These are phyloP conservation scores for Melanotus villosus DNA, from an alignment of 2,888 invertebrate genomes.

Conservation along the genomic window DNA sequence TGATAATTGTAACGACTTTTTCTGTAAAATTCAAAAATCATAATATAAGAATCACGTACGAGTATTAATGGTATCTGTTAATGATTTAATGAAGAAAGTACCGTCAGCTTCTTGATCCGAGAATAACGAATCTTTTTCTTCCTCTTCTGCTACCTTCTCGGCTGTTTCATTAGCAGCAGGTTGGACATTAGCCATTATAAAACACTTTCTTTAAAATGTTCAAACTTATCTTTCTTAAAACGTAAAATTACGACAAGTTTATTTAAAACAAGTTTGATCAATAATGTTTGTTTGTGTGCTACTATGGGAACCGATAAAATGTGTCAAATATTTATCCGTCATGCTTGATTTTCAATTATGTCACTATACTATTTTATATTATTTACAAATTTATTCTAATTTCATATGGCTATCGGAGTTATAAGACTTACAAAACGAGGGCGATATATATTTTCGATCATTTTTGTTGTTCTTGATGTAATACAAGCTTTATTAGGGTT, in stretches of 20 bases:
- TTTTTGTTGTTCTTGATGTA: conserved; percentile 59
- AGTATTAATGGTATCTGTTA: too few species aligned
- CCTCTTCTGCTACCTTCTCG: conserved; percentile 21
- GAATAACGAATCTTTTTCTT: conserved; percentile 63
- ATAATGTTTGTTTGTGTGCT: conserved; percentile 37
- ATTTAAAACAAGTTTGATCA: conserved; percentile 37
- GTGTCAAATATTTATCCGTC: background rate
- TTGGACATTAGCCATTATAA: background rate
- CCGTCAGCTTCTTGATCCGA: conserved; percentile 61
- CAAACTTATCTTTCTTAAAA: too few species aligned
- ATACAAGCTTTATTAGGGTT: conserved; percentile 63
- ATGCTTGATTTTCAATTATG: conserved; percentile 13
- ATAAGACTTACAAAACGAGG: conserved; percentile 57
- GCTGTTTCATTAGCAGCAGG: conserved; percentile 50
- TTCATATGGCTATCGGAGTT: conserved; percentile 59
- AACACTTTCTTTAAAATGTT: background rate
- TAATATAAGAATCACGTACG: background rate
- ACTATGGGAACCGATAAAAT: conserved; percentile 2
- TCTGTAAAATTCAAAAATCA: conserved; percentile 63
- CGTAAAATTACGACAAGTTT: background rate
- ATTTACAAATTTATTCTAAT: background rate
- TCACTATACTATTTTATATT: background rate
- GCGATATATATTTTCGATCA: conserved; percentile 55
- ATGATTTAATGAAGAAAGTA: too few species aligned
- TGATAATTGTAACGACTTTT: conserved; percentile 66